A percentile compares a stretch with the other conserved stretches of the same genome.
These are phyloP conservation scores for Zeugodacus cucurbitae DNA, from an alignment of 1,140 invertebrate species.

Conservation along the genomic window DNA sequence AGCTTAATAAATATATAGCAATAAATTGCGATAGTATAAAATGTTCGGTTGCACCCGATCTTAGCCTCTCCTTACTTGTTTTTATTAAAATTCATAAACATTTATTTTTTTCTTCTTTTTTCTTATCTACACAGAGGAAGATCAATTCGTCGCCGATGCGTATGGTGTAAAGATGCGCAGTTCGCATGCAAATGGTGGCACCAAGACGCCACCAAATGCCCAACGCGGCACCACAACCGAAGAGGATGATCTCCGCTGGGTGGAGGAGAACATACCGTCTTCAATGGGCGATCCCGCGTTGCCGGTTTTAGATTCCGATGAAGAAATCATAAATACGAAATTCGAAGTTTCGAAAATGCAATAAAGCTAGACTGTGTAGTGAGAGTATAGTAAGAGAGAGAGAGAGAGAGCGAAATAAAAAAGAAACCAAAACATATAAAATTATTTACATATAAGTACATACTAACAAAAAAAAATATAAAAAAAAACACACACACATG, in stretches of 20 bases:
- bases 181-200: conserved; percentile 54
- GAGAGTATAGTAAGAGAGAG: background rate
- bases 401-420: background rate
- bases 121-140: conserved; percentile 71
- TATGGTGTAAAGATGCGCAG: conserved; percentile 85
- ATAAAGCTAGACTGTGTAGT: conserved; percentile 59
- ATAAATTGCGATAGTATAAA: no score
- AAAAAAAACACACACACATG: no score
- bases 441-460: background rate
- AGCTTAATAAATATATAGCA: no score
- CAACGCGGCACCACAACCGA: conserved; percentile 67
- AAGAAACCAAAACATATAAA: background rate
- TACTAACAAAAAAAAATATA: conserved; percentile 16
- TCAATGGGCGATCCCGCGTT: conserved; percentile 78
- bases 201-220: conserved; percentile 50
- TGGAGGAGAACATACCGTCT: conserved; percentile 89
- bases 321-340: conserved; percentile 88
- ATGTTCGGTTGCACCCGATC: no score
- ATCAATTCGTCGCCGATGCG: conserved; percentile 85
- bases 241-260: conserved; percentile 90
- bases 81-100: no score
- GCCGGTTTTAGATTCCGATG: conserved; percentile 88
- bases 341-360: conserved; percentile 95
- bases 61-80: no score
- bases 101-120: background rate